Evolutionary conservation across 2,888 invertebrate genomes (phyloP).

Genomic region (Carabus problematicus): DNA sequence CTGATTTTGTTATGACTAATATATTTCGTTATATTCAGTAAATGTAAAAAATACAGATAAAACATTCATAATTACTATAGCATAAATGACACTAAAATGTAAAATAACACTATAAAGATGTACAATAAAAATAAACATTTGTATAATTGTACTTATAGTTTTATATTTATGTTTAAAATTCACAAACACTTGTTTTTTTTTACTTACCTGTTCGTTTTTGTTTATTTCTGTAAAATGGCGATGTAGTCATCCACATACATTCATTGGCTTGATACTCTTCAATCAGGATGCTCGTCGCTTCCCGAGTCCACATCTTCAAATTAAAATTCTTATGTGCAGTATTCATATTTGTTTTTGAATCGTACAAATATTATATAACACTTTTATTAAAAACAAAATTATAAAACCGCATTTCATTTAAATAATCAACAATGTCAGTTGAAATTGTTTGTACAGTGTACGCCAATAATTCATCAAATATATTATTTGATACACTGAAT

Average conservation of each 20-base stretch:
- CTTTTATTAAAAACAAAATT: too few relatives aligned
- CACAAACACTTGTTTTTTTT: not conserved
- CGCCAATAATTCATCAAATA: conserved; percentile 4
- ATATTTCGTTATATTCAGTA: not conserved
- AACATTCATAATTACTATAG: too few relatives aligned
- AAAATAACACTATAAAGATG: too few relatives aligned
- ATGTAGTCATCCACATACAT: conserved; percentile 42
- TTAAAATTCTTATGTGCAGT: not conserved
- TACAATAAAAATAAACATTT: too few relatives aligned
- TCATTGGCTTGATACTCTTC: conserved; percentile 33
- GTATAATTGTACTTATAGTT: too few relatives aligned
- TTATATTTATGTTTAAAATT: too few relatives aligned
- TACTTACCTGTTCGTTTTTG: conserved; percentile 38
- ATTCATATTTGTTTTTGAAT: too few relatives aligned
- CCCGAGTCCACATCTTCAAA: conserved; percentile 41
- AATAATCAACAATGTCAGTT: not conserved
- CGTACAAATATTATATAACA: too few relatives aligned
- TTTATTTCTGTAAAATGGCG: conserved; percentile 38
- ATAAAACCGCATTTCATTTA: not conserved
- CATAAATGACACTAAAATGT: too few relatives aligned
- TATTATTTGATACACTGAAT: not conserved
- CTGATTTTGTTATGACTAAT: not conserved
- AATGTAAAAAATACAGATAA: too few relatives aligned
- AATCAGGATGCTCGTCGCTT: conserved; percentile 34
- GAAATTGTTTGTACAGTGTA: too few relatives aligned